Evolutionary conservation across 2,113 vertebrate species (phyloP).

Genomic region (Percina caprodes): DNA sequence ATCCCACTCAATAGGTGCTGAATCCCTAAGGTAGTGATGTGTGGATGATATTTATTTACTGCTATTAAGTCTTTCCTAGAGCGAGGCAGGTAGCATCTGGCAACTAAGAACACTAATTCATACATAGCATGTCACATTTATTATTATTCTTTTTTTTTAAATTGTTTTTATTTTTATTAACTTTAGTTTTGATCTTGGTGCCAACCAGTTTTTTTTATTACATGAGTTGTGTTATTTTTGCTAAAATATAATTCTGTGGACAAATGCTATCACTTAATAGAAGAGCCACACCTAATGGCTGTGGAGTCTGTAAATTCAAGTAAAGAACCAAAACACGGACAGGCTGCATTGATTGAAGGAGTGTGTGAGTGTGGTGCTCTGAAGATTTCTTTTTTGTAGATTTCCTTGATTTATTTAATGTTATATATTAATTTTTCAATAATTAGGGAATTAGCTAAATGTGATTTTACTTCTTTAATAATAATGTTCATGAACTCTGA

Average conservation of each 20-base stretch:
- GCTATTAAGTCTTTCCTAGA: conserved; percentile 47
- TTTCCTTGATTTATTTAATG: conserved; percentile 17
- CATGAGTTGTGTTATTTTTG: conserved; percentile 9
- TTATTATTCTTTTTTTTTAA: too few species aligned
- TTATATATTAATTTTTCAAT: conserved; percentile 7
- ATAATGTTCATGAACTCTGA: background rate
- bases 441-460: conserved; percentile 14
- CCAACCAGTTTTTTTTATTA: conserved; percentile 10
- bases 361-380: background rate
- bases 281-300: conserved; percentile 24
- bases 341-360: conserved; percentile 26
- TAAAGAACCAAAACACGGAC: conserved; percentile 49
- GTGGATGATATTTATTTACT: conserved; percentile 48
- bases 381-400: conserved; percentile 5
- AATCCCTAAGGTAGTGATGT: conserved; percentile 42
- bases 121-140: conserved; percentile 30
- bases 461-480: conserved; percentile 13
- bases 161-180: background rate
- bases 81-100: conserved; percentile 30
- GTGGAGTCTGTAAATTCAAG: conserved; percentile 58
- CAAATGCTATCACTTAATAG: conserved; percentile 28
- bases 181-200: background rate
- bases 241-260: conserved; percentile 51
- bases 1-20: conserved; percentile 53
- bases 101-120: conserved; percentile 31